Evolutionary conservation across 2,888 invertebrate genomes (phyloP), one percentile per base, ranked within the genome.

Genomic region (Electrophaes corylata): DNA sequence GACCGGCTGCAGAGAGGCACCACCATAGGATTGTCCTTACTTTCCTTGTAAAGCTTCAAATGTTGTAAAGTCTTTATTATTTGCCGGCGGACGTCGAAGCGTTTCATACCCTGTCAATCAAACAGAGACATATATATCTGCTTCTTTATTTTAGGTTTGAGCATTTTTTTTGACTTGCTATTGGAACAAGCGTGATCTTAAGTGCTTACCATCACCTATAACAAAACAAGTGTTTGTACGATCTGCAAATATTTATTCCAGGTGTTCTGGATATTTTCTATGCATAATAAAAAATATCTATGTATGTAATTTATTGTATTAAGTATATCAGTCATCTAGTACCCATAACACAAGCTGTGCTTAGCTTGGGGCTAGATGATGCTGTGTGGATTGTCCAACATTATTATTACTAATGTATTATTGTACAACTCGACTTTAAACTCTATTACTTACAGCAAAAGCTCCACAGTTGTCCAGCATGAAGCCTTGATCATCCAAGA

Each of bases 1-100:
- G 98, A 98, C 35, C 99, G 94, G 81, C 98, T 98, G 88, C 97
- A 98, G 57, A 98, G 94, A 0, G 99, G 99, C 26, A 99, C 96
- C 52, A 98, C 96, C 99, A 99, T 99, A 1, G 97, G 95, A 88
- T 99, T 97, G 56, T 98, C 97, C 62, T 95, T 94, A 0, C 95
- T 95, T 69, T 95, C 97, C 39, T 94, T 92, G 80, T 96, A 97
- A 11, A 98, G 85, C 19, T 94, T 94, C 71, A 94, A 86, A 54
- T 94, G 92, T 66, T 95, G 95, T 26, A 99, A 85, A 4, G 94
- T 95, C 65, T 95, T 93, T n/a, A 96, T 77, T 19, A 99, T 95
- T 44, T 94, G 94, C 72, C 95, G 95, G 44, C 99, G 94, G 10
- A 97, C 98, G 67, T 97, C 95, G 83, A 99, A 99, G 35, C 99